phyloP scores from a whole-genome alignment of 2,797 vertebrate genomes.

The Poecilia velifera region DNA sequence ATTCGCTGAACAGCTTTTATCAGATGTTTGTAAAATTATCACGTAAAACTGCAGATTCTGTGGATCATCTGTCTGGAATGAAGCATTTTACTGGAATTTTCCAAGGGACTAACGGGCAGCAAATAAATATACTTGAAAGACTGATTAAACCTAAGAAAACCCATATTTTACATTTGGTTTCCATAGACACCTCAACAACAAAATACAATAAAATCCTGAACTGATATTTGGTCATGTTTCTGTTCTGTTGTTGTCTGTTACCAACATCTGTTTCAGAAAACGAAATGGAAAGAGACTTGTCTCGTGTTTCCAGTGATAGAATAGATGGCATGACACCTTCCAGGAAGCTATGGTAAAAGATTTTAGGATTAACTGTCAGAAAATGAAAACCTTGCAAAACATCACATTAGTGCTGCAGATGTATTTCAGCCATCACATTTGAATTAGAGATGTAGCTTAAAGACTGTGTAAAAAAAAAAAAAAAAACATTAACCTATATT shows the following conservation, averaged over 20 bases:
- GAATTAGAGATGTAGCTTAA: neutral
- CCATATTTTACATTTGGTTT: slow-evolving; percentile 37
- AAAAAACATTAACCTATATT: neutral
- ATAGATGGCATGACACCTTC: slow-evolving; percentile 44
- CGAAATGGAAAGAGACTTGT: slow-evolving; percentile 72
- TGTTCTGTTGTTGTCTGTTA: slow-evolving; percentile 38
- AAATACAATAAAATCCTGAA: slow-evolving; percentile 50
- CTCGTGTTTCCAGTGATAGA: slow-evolving; percentile 74
- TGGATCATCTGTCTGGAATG: neutral
- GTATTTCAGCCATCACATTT: neutral
- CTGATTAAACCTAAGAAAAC: slow-evolving; percentile 1
- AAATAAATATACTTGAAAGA: neutral
- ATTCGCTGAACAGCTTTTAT: neutral
- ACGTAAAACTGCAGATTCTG: neutral
- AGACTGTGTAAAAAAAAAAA: neutral
- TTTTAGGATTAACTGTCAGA: slow-evolving; percentile 12
- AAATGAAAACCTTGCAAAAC: slow-evolving; percentile 11
- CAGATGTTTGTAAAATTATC: neutral
- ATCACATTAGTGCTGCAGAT: neutral
- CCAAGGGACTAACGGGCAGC: neutral
- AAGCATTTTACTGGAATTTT: neutral
- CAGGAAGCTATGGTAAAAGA: slow-evolving; percentile 33
- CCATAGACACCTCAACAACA: slow-evolving; percentile 60
- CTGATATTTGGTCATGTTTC: slow-evolving; percentile 39
- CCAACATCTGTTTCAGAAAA: slow-evolving; percentile 65